These are phyloP conservation scores for Drosophila incognita DNA, from an alignment of 2,888 invertebrate genomes.

Conservation along the genomic window DNA sequence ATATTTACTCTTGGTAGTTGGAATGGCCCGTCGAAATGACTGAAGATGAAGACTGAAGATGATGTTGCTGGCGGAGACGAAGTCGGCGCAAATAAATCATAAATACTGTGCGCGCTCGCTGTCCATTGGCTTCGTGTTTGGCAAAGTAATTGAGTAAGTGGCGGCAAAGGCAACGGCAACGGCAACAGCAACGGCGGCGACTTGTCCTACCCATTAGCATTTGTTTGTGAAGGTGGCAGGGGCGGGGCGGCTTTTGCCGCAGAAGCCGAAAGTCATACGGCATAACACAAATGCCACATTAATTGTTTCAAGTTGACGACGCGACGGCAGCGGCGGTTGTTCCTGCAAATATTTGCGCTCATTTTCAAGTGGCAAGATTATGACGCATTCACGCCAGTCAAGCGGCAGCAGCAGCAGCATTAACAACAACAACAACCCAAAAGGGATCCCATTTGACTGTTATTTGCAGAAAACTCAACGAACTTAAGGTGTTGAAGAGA, in stretches of 20 bases:
- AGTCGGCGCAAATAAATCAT: constrained; percentile 76
- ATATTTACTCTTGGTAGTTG: constrained; percentile 76
- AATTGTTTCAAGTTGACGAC: constrained; percentile 78
- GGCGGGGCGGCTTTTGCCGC: constrained; percentile 49
- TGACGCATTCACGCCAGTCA: constrained; percentile 80
- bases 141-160: constrained; percentile 82
- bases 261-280: constrained; percentile 80
- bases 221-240: constrained; percentile 77
- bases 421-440: not conserved
- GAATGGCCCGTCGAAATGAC: constrained; percentile 52
- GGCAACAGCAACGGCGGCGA: constrained; percentile 54
- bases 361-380: constrained; percentile 81
- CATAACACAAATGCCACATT: constrained; percentile 81
- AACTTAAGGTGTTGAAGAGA: not conserved
- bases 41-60: constrained; percentile 37
- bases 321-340: constrained; percentile 43
- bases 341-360: constrained; percentile 70
- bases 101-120: constrained; percentile 62
- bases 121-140: constrained; percentile 66
- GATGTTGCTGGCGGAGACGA: constrained; percentile 22
- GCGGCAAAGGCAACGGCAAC: constrained; percentile 30
- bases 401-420: constrained; percentile 30
- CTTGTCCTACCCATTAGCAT: constrained; percentile 82
- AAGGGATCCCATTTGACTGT: constrained; percentile 25
- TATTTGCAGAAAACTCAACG: constrained; percentile 69